Evolutionary conservation across 1,140 invertebrate species (phyloP).

Genomic region (Drosophila baimaii): DNA sequence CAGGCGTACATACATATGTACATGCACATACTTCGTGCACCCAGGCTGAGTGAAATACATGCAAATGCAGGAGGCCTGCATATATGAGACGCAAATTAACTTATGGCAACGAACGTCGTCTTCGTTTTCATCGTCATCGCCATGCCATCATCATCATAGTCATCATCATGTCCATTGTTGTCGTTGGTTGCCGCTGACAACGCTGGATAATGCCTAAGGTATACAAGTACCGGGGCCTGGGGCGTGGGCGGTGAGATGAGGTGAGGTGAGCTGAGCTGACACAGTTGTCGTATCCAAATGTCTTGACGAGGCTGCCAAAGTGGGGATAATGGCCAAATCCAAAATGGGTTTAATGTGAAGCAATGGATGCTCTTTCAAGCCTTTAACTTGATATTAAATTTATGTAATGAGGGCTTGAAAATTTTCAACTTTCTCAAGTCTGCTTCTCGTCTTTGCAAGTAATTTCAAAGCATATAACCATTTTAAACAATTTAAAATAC

Average conservation of each 20-base stretch:
- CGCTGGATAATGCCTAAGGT: slow-evolving; percentile 71
- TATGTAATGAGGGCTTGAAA: no score
- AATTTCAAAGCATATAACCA: background rate
- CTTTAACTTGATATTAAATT: background rate
- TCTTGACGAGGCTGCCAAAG: slow-evolving; percentile 67
- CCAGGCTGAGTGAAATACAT: slow-evolving; percentile 57
- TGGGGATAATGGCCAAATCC: slow-evolving; percentile 40
- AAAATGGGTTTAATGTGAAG: background rate
- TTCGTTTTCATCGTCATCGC: slow-evolving; percentile 37
- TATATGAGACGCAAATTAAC: slow-evolving; percentile 76
- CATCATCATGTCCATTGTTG: slow-evolving; percentile 58
- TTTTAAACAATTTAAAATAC: background rate
- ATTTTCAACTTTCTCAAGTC: no score
- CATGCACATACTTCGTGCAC: background rate
- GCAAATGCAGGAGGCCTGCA: slow-evolving; percentile 59
- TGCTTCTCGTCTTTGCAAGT: background rate
- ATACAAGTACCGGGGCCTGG: slow-evolving; percentile 34
- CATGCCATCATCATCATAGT: slow-evolving; percentile 10
- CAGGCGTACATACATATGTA: slow-evolving; percentile 7
- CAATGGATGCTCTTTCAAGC: slow-evolving; percentile 19
- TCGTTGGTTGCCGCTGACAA: slow-evolving; percentile 61
- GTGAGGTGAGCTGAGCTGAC: slow-evolving; percentile 49
- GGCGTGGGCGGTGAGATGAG: slow-evolving; percentile 13
- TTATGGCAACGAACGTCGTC: slow-evolving; percentile 76
- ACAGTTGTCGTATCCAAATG: slow-evolving; percentile 71